These are phyloP conservation scores for Perizoma flavofasciatum DNA, from an alignment of 2,888 invertebrate species.

Conservation along the genomic window DNA sequence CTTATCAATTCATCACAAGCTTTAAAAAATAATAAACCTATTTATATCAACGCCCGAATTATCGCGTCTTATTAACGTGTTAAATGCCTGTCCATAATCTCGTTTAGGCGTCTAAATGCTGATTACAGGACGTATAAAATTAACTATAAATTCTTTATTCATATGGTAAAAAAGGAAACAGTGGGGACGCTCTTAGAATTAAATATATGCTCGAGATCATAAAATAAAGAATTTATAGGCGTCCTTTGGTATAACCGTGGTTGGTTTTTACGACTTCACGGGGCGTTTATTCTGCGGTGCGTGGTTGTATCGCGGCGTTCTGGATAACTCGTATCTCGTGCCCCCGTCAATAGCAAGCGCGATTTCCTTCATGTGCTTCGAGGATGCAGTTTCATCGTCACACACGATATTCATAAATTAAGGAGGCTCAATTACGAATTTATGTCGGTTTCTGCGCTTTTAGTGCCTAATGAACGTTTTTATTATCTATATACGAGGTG, in stretches of 20 bases:
- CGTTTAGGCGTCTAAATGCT: constrained; percentile 60
- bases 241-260: constrained; percentile 81
- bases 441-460: constrained; percentile 34
- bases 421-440: constrained; percentile 35
- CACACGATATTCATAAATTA: constrained; percentile 35
- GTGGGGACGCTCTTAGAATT: constrained; percentile 75
- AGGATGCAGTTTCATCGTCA: constrained; percentile 26
- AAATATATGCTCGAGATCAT: constrained; percentile 79
- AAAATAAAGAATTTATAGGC: constrained; percentile 83
- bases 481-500: no score
- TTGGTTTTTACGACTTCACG: constrained; percentile 80
- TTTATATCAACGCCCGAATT: constrained; percentile 53
- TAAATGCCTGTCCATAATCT: constrained; percentile 52
- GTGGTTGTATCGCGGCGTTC: constrained; percentile 69
- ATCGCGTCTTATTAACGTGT: constrained; percentile 58
- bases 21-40: constrained; percentile 53
- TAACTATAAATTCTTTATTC: constrained; percentile 74
- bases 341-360: constrained; percentile 44
- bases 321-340: constrained; percentile 61
- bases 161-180: constrained; percentile 77
- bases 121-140: constrained; percentile 67
- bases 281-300: constrained; percentile 76
- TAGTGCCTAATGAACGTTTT: constrained; percentile 37
- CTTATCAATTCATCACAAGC: constrained; percentile 45
- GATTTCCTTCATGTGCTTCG: constrained; percentile 51